These are phyloP conservation scores for Anguilla rostrata DNA, from an alignment of 2,113 vertebrate species.

Conservation along the genomic window DNA sequence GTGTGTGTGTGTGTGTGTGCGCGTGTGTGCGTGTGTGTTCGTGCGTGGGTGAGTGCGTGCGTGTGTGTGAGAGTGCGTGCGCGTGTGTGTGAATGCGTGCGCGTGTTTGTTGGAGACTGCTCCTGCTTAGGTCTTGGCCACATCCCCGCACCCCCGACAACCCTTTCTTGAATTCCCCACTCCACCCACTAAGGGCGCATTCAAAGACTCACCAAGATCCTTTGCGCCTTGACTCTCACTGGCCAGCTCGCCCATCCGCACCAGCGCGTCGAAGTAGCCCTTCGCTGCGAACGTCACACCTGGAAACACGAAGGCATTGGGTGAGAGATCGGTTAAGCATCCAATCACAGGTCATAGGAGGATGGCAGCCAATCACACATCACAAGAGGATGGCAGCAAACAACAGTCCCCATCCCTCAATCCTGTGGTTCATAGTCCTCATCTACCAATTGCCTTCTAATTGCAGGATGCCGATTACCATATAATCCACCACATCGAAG, in stretches of 20 bases:
- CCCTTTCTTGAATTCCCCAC: not conserved
- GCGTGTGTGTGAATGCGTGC: not conserved
- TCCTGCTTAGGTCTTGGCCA: not conserved
- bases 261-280: conserved; percentile 97
- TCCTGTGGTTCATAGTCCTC: not conserved
- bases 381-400: not conserved
- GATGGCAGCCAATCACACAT: not conserved
- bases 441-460: too few relatives aligned
- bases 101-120: not conserved
- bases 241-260: conserved; percentile 98
- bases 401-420: not conserved
- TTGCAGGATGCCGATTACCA: too few relatives aligned
- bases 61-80: not conserved
- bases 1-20: too few relatives aligned
- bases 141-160: rapidly evolving
- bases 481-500: too few relatives aligned
- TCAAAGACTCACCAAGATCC: conserved; percentile 84
- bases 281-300: conserved; percentile 96
- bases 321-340: not conserved
- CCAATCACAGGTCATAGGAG: not conserved
- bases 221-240: conserved; percentile 98
- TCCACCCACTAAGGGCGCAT: rapidly evolving
- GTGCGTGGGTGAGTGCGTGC: too few relatives aligned
- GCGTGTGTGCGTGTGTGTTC: too few relatives aligned
- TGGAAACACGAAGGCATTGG: conserved; percentile 48